A percentile compares a stretch with the other conserved stretches of the same genome.
Evolutionary conservation across 2,888 invertebrate genomes (phyloP).

Genomic region (Scaeva pyrastri): DNA sequence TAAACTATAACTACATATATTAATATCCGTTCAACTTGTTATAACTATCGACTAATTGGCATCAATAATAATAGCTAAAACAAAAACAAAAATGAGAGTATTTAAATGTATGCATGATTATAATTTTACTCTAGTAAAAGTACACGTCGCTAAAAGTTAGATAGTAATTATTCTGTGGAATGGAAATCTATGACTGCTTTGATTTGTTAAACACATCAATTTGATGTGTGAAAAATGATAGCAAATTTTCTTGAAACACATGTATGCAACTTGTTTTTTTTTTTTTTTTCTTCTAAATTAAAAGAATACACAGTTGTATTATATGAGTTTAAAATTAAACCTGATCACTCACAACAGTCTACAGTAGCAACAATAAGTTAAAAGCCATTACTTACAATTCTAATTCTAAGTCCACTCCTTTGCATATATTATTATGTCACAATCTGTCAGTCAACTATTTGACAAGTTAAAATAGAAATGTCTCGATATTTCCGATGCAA

Average conservation of each 20-base stretch:
- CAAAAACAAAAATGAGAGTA: background rate
- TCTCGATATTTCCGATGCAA: too few species aligned
- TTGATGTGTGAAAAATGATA: slow-evolving; percentile 22
- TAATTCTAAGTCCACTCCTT: too few species aligned
- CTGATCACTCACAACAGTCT: background rate
- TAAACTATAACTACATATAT: background rate
- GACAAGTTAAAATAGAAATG: too few species aligned
- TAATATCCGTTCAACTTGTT: slow-evolving; percentile 13
- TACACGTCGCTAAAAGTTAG: background rate
- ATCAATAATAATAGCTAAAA: background rate
- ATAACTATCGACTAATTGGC: background rate
- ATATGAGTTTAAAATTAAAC: too few species aligned
- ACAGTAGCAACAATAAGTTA: background rate
- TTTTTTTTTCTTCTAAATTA: background rate
- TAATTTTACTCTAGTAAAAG: background rate
- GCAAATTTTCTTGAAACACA: slow-evolving; percentile 8
- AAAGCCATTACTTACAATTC: background rate
- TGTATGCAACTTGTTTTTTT: background rate
- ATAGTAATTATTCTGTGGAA: background rate
- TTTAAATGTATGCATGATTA: background rate
- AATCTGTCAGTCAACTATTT: too few species aligned
- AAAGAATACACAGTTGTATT: too few species aligned
- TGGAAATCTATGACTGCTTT: background rate
- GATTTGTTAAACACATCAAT: background rate
- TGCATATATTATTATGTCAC: too few species aligned